Percentiles rank a stretch among this genome's conserved stretches.
phyloP scores from a whole-genome alignment of 2,797 vertebrate species.

The Martes flavigula region DNA sequence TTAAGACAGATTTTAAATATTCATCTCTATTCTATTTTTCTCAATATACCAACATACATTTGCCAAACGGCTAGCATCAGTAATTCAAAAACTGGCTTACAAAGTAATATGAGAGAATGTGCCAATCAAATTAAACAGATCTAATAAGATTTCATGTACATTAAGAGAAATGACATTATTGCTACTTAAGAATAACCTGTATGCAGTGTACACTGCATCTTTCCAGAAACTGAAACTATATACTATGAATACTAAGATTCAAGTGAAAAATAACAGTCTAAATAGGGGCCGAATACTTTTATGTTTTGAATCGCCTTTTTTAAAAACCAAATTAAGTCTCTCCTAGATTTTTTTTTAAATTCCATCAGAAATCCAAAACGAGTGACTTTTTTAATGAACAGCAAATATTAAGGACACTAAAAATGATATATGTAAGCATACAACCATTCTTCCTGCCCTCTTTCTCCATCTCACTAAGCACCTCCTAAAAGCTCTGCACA shows the following conservation, averaged over 20 bases:
- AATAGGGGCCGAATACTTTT: background rate
- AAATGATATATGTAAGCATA: background rate
- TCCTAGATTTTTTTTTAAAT: background rate
- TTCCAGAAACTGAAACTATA: conserved; percentile 1
- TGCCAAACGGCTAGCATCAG: background rate
- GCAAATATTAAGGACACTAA: conserved; percentile 26
- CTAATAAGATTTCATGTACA: background rate
- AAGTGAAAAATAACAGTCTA: background rate
- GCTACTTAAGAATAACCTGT: background rate
- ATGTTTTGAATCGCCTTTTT: background rate
- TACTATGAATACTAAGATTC: background rate
- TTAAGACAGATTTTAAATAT: conserved; percentile 26
- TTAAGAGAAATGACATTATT: background rate
- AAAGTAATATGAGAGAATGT: background rate
- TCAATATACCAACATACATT: background rate
- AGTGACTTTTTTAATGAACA: background rate
- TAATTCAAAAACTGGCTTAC: background rate
- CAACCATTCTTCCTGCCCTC: background rate
- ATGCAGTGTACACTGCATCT: background rate
- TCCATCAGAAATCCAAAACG: conserved; percentile 39
- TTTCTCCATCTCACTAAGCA: conserved; percentile 4
- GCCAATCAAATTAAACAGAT: background rate
- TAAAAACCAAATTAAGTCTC: background rate
- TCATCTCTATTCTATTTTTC: conserved; percentile 24
- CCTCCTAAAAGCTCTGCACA: background rate